Conservation (phyloP, 2,113 vertebrate genomes). For the Malaclemys terrapin region DNA sequence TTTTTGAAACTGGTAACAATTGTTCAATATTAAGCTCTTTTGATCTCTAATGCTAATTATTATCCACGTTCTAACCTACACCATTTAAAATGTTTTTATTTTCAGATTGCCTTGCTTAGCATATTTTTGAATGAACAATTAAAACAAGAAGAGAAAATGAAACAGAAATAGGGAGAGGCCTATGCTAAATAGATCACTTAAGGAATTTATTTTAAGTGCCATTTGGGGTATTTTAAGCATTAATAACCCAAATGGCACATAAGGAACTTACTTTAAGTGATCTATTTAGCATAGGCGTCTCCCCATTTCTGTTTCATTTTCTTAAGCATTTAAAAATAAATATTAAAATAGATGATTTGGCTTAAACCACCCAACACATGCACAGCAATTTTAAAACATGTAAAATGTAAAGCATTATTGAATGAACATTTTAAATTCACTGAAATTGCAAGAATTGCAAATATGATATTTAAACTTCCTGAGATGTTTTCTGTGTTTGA, state of each 20-base stretch:
- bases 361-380: neutral
- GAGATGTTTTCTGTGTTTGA: neutral
- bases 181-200: neutral
- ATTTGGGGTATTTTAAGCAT: neutral
- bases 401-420: neutral
- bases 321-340: neutral
- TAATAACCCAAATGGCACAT: neutral
- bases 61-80: neutral
- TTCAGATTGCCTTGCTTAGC: neutral
- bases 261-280: neutral
- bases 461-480: neutral
- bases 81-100: neutral
- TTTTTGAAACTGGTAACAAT: neutral
- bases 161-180: neutral
- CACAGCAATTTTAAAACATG: neutral
- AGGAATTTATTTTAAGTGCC: neutral
- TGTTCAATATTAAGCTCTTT: neutral
- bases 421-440: slow-evolving; percentile 13
- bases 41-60: neutral
- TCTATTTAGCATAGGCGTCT: neutral
- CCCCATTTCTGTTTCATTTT: neutral
- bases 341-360: neutral
- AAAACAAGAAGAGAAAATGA: neutral
- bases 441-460: neutral
- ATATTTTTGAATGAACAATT: neutral